Evolutionary conservation across 2,888 invertebrate species (phyloP), one percentile per base, ranked within the genome.

Genomic region (Mesorhabditis belari): DNA sequence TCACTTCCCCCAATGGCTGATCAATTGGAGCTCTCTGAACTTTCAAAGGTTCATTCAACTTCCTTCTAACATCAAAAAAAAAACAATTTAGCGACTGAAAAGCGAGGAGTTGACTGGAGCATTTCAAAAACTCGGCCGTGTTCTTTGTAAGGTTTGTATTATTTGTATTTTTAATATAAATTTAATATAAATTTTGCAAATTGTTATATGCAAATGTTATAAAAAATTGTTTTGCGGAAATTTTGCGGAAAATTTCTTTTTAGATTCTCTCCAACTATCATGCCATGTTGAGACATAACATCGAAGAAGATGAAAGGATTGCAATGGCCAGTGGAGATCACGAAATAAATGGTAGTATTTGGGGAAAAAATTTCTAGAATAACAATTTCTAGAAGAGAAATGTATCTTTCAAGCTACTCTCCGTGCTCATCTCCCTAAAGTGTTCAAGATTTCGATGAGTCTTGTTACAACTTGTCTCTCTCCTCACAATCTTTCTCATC

Each of bases 211-310:
- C n/a, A n/a, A n/a, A n/a, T n/a, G n/a, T n/a, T n/a, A n/a, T n/a
- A n/a, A n/a, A n/a, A 17, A 35, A 17, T 17, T 17, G n/a, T 35
- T 35, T n/a, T 17, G n/a, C 1, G 2, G 1, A 35, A 35, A 17
- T n/a, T 28, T 59, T 76, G 53, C 75, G 78, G 26, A 67, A 72
- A 35, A 75, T 73, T 0, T 50, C 76, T 3, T 74, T 72, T 26
- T 61, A 70, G 54, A 63, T 70, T 28, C 66, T 78, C n/a, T 57
- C 61, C 49, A 64, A 64, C 23, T 78, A 68, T 49, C 77, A 78
- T 58, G 58, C 63, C 5, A 65, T 76, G 25, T 62, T 78, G 27
- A 44, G 67, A 4, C 73, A 64, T 44, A 77, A 78, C 65, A 66
- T 66, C 5, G 70, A 72, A 29, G 77, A 77, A 26, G 70, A 69